Base-by-base conservation (phyloP, 2,888 invertebrate genomes). In the Xestia xanthographa region DNA sequence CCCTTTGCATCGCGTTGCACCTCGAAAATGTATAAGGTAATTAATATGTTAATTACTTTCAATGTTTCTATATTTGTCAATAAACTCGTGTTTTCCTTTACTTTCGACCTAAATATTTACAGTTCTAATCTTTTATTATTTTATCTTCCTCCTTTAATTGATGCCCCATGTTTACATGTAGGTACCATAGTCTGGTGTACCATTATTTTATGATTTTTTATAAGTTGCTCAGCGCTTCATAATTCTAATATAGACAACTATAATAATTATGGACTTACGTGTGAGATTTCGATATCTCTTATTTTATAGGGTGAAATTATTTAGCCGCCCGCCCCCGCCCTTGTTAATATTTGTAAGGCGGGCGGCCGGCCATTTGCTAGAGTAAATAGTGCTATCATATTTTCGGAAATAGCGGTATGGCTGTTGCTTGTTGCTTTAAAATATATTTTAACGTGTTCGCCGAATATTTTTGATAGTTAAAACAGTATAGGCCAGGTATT, bases 1-100 rank as follows among this genome's bases (percentile, higher is more conserved):
- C 56, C 50, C 69, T 73, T 66, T 74, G 84, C 80, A 79, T 48
- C 68, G 60, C 58, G 66, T 63, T 77, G 72, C 83, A 79, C 58
- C 62, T n/a, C 12, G 29, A 65, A 53, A 65, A 79, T 72, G 70
- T 34, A 67, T 43, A 56, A 62, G 68, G 79, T 66, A 72, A 38
- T 14, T 38, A 70, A 45, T 20, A 79, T 41, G 14, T 72, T 65
- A 43, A 34, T 69, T 81, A 60, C 26, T 77, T 34, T 62, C 2
- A 38, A 29, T 72, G 14, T 60, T 26, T 50, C 1, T 22, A 3
- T n/a, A 29, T 0, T 66, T 17, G 26, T 20, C 1, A 17, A 9
- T 0, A 22, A 76, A 43, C 4, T 34, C 20, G 1, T 56, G 3
- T 34, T 85, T 63, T 58, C 9, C 0, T 70, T 66, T 66, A 34